Percentiles rank a stretch among this genome's conserved stretches.
Conservation (phyloP, 2,888 invertebrate species). For the Drosophila merina region DNA sequence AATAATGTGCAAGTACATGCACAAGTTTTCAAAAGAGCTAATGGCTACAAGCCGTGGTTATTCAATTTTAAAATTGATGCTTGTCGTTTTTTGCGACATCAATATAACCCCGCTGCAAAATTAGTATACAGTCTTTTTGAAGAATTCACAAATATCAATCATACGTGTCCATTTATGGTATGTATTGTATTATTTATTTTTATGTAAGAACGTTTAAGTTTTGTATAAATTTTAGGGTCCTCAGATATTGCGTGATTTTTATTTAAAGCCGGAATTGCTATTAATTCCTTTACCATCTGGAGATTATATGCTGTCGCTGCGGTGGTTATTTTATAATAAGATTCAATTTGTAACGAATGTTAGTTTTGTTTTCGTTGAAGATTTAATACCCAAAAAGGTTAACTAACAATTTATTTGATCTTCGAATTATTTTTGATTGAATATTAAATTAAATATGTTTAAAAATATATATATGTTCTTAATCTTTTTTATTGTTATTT, state of each 20-base stretch:
- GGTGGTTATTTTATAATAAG: neutral
- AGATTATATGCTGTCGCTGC: neutral
- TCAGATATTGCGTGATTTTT: neutral
- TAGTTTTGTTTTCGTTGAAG: slow-evolving; percentile 8
- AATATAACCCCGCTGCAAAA: neutral
- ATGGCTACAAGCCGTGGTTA: slow-evolving; percentile 11
- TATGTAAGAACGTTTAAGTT: neutral
- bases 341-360: neutral
- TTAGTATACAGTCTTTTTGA: neutral
- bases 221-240: neutral
- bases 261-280: slow-evolving; percentile 1
- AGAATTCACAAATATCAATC: neutral
- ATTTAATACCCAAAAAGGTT: neutral
- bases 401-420: neutral
- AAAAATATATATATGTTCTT: neutral
- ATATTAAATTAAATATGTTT: too few relatives aligned
- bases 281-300: neutral
- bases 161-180: slow-evolving; percentile 3
- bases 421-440: too few relatives aligned
- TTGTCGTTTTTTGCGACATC: neutral
- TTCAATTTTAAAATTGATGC: neutral
- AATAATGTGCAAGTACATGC: neutral
- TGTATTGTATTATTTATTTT: neutral
- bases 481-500: too few relatives aligned
- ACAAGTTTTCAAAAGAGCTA: slow-evolving; percentile 2